Evolutionary conservation across 1,140 invertebrate species (phyloP).

Genomic region (Bilobella aurantiaca): DNA sequence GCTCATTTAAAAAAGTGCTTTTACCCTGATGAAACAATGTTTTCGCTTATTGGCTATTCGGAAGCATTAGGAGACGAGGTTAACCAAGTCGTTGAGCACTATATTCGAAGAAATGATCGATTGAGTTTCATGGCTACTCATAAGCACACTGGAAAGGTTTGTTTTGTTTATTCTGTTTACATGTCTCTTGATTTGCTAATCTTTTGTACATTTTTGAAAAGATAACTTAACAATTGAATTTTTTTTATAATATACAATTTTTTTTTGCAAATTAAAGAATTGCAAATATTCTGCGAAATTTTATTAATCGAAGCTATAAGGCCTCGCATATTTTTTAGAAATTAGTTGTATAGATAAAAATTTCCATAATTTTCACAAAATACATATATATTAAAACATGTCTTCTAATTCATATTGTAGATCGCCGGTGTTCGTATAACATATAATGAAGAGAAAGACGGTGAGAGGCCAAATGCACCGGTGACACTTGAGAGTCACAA

Average conservation of each 20-base stretch:
- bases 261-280: too few relatives aligned
- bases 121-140: conserved; percentile 21
- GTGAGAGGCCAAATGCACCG: neutral
- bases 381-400: too few relatives aligned
- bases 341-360: too few relatives aligned
- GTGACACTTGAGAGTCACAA: conserved; percentile 3
- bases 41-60: conserved; percentile 20
- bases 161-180: too few relatives aligned
- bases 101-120: conserved; percentile 3
- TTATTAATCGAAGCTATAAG: too few relatives aligned
- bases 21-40: conserved; percentile 21
- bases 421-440: too few relatives aligned
- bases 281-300: too few relatives aligned
- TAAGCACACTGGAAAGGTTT: conserved; percentile 20
- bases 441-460: too few relatives aligned
- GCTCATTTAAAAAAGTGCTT: conserved; percentile 16
- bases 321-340: too few relatives aligned
- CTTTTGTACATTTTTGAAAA: neutral
- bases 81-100: neutral
- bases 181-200: neutral
- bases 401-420: too few relatives aligned
- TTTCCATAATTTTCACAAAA: conserved; percentile 3
- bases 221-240: neutral
- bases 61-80: conserved; percentile 20
- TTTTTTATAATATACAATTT: neutral